Percentiles rank a stretch among this genome's conserved stretches.
These are phyloP conservation scores for Heliconius eleuchia DNA, from an alignment of 1,140 invertebrate genomes.

Conservation along the genomic window DNA sequence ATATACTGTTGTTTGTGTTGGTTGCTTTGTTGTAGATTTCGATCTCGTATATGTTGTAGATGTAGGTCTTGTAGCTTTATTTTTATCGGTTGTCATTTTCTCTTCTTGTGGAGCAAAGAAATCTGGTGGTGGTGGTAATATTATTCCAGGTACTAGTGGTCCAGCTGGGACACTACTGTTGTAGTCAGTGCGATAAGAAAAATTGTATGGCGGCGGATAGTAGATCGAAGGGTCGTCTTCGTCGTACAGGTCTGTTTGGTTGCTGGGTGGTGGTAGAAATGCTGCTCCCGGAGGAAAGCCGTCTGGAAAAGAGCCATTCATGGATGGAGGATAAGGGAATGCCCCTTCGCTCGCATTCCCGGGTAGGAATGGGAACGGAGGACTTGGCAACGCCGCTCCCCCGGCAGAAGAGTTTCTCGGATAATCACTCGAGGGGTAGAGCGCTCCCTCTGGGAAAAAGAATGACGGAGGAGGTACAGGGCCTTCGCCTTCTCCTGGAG, in stretches of 20 bases:
- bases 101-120: conserved; percentile 88
- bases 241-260: conserved; percentile 88
- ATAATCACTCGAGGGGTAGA: conserved; percentile 79
- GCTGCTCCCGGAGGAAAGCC: conserved; percentile 85
- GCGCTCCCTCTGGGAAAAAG: conserved; percentile 80
- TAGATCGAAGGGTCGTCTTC: conserved; percentile 94
- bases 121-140: conserved; percentile 92
- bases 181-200: conserved; percentile 90
- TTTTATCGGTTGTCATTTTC: conserved; percentile 62
- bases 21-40: conserved; percentile 68
- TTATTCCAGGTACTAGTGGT: conserved; percentile 92
- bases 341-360: conserved; percentile 82
- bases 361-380: conserved; percentile 82
- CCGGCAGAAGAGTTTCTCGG: conserved; percentile 84
- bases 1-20: conserved; percentile 56
- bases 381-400: conserved; percentile 82
- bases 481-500: conserved; percentile 83
- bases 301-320: conserved; percentile 82
- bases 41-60: conserved; percentile 59
- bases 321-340: conserved; percentile 82
- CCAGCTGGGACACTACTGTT: conserved; percentile 89
- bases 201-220: conserved; percentile 94
- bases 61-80: conserved; percentile 66
- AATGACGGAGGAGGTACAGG: conserved; percentile 80
- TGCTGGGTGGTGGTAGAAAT: conserved; percentile 86